These are phyloP conservation scores for Meloidogyne exigua DNA, from an alignment of 1,140 invertebrate genomes.

Conservation along the genomic window DNA sequence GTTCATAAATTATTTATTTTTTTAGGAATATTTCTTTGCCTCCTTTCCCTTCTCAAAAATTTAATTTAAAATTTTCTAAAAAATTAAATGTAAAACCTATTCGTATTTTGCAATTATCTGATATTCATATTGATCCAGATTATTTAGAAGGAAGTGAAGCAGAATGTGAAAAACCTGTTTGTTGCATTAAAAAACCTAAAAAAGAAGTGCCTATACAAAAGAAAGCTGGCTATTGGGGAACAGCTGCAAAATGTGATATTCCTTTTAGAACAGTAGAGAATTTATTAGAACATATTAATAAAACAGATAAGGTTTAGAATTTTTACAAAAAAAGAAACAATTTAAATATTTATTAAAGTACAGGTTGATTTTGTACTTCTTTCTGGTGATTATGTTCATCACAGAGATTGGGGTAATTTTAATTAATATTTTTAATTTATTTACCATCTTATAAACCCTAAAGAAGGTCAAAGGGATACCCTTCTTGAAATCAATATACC, in stretches of 20 bases:
- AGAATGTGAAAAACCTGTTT: conserved; percentile 66
- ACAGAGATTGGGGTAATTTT: conserved; percentile 53
- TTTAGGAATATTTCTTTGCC: conserved; percentile 14
- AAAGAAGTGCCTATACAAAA: conserved; percentile 6
- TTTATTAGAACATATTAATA: conserved; percentile 54
- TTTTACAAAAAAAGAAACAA: not conserved
- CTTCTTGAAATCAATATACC: too few species aligned
- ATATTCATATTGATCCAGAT: conserved; percentile 66
- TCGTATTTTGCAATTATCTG: conserved; percentile 65
- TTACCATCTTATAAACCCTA: too few species aligned
- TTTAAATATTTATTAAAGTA: not conserved
- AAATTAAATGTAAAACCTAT: not conserved
- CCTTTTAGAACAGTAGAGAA: conserved; percentile 54
- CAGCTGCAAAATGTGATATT: conserved; percentile 53
- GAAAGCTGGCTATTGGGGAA: conserved; percentile 61
- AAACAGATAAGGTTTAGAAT: conserved; percentile 39
- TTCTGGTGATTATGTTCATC: conserved; percentile 56
- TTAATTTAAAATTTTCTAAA: not conserved
- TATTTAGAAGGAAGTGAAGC: conserved; percentile 63
- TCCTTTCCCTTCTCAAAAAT: conserved; percentile 1
- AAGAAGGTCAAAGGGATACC: too few species aligned
- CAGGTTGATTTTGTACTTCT: conserved; percentile 58
- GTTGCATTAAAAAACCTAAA: conserved; percentile 57
- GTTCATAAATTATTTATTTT: not conserved
- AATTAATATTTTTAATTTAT: not conserved